Evolutionary conservation across 2,113 vertebrate species (phyloP), one percentile per base, ranked within the genome.

Genomic region (Alaudala cheleensis): DNA sequence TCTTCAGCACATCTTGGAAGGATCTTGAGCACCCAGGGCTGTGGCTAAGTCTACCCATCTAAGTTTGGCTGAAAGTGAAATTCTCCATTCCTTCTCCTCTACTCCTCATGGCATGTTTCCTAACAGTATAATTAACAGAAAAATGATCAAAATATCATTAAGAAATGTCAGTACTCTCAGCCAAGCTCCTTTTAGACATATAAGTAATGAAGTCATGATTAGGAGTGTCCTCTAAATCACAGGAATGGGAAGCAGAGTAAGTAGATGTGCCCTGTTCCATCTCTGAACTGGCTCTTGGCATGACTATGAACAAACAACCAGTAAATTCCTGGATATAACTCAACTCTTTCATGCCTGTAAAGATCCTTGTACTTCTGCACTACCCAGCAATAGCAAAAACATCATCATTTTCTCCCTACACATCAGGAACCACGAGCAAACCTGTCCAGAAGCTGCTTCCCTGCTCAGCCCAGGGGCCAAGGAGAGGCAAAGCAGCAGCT

Each of bases 91-190:
- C 67, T 90, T 90, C 42, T 86, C 58, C 37, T 93, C 39, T 92
- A 2, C 78, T 93, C 67, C 61, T 88, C 76, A 54, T 60, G 44
- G 69, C 54, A 65, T 69, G 45, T 94, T 93, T 93, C 60, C 80
- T 81, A 88, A 57, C n/a, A 28, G 65, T 60, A 64, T 94, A 81
- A 93, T 90, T 81, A 86, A 56, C 67, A 94, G 58, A 76, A 88
- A 95, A 88, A 86, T 37, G 6, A 94, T 93, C 80, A 92, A 95
- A 96, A 92, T 84, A 92, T 79, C 82, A 94, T 96, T 95, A 93
- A 72, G 88, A 88, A 93, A 88, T 94, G 88, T 92, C 92, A 94
- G 67, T 70, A 78, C 76, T 78, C 67, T 86, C 80, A 94, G 94
- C 74, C 31, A 51, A 88, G 50, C 42, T 92, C 64, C 72, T 93